Evolutionary conservation across 2,797 vertebrate genomes (phyloP), one percentile per base, ranked within the genome.

Genomic region (Siniperca undulata): DNA sequence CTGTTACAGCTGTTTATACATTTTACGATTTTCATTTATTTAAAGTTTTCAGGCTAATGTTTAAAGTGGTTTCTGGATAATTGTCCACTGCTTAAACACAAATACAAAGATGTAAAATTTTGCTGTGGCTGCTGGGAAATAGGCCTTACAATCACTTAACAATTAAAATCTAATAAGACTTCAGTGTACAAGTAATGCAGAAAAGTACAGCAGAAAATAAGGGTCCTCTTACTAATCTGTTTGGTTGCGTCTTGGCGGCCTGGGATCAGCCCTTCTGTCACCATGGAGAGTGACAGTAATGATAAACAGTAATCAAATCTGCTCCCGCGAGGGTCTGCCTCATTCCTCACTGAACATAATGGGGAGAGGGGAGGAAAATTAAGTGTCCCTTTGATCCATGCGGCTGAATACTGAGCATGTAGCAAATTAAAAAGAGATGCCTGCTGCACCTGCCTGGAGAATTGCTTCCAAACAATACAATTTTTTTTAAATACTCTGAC

Each of bases 241-340:
- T 86, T 82, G 74, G 80, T 77, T 80, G 77, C 52, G 27, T 91
- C 70, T 88, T 72, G 76, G 87, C 56, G 73, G 78, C 82, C 75
- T 74, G 79, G 84, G 89, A 91, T 88, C 86, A 79, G 84, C 88
- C 90, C 92, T 80, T 85, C 81, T 83, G 90, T 90, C 91, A 90
- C 87, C 77, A 74, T 42, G 79, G 90, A 94, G 92, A 92, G 90
- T 83, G 86, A 92, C 91, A 87, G 90, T 91, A 93, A 94, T 95
- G 94, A 95, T 93, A 94, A 93, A 91, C 88, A 85, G 86, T 92
- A 94, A 93, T 94, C 93, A 94, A 92, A 93, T 90, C 84, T 85
- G 86, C 80, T 94, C 93, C 88, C 70, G 7, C 20, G 84, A 92
- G 92, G 88, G 83, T 88, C 86, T 64, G 85, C 82, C 88, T 94